These are phyloP conservation scores for Pao palembangensis DNA, from an alignment of 2,113 vertebrate genomes.

Conservation along the genomic window DNA sequence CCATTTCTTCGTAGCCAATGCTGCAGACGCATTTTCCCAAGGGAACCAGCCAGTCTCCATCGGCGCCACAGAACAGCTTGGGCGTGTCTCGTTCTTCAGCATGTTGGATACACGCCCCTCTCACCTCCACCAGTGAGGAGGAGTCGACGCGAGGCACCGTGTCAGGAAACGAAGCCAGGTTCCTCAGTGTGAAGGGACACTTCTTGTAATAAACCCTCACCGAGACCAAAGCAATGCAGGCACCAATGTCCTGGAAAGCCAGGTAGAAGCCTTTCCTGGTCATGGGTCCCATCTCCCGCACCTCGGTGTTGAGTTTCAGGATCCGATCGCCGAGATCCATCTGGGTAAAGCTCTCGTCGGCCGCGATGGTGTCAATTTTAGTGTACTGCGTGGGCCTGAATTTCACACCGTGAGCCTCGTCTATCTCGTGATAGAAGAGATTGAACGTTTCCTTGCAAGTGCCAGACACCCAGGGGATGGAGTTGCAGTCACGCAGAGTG, in stretches of 20 bases:
- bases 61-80: slow-evolving; percentile 92
- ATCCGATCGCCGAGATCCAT: slow-evolving; percentile 96
- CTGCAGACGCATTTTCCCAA: slow-evolving; percentile 91
- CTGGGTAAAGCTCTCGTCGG: slow-evolving; percentile 95
- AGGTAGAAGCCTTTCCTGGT: slow-evolving; percentile 90
- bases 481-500: slow-evolving; percentile 94
- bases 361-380: slow-evolving; percentile 95
- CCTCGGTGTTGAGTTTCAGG: slow-evolving; percentile 93
- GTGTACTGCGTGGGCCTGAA: slow-evolving; percentile 86
- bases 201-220: slow-evolving; percentile 95
- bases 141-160: slow-evolving; percentile 94
- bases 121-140: slow-evolving; percentile 92
- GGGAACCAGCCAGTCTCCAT: slow-evolving; percentile 94
- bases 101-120: slow-evolving; percentile 89
- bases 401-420: slow-evolving; percentile 85
- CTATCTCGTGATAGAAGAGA: slow-evolving; percentile 89
- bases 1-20: slow-evolving; percentile 88
- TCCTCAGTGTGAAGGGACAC: slow-evolving; percentile 89
- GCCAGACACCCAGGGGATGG: slow-evolving; percentile 92
- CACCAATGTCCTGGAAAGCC: slow-evolving; percentile 94
- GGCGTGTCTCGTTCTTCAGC: slow-evolving; percentile 93
- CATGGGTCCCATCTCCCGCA: slow-evolving; percentile 91
- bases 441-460: slow-evolving; percentile 98
- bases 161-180: slow-evolving; percentile 91
- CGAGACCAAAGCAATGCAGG: slow-evolving; percentile 91